phyloP scores from a whole-genome alignment of 2,113 vertebrate species.

The Tetrao urogallus region DNA sequence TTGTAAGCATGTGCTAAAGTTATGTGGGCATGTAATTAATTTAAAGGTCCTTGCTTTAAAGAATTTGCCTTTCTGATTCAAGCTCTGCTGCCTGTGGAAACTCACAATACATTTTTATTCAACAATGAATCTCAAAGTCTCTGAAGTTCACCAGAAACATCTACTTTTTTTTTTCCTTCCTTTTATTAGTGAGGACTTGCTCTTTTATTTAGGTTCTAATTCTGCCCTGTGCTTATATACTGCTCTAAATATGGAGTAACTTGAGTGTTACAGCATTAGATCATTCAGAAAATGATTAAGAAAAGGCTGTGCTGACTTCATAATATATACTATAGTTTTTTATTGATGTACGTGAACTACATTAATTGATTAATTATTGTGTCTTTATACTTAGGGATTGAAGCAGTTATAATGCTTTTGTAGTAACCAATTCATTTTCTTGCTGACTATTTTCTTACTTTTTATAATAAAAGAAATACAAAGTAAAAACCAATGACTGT shows the following conservation, averaged over 20 bases:
- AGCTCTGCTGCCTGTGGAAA: not conserved
- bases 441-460: constrained; percentile 8
- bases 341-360: constrained; percentile 10
- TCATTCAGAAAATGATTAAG: constrained; percentile 19
- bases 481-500: constrained; percentile 64
- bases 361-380: constrained; percentile 77
- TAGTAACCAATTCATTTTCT: constrained; percentile 51
- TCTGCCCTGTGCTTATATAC: not conserved
- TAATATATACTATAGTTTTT: constrained; percentile 26
- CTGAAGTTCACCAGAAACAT: not conserved
- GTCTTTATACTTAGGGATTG: constrained; percentile 70
- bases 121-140: not conserved
- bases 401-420: constrained; percentile 57
- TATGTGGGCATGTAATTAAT: not conserved
- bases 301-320: constrained; percentile 64
- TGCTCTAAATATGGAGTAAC: not conserved
- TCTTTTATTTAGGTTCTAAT: not conserved
- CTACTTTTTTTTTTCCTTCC: not conserved
- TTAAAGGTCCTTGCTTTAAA: constrained; percentile 2
- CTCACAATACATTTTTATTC: not conserved
- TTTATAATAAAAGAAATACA: constrained; percentile 70
- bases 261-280: not conserved
- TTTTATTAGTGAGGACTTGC: not conserved
- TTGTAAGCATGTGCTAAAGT: not conserved
- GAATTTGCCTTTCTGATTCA: not conserved